phyloP scores from a whole-genome alignment of 2,113 vertebrate species.

The Cephalopterus ornatus region DNA sequence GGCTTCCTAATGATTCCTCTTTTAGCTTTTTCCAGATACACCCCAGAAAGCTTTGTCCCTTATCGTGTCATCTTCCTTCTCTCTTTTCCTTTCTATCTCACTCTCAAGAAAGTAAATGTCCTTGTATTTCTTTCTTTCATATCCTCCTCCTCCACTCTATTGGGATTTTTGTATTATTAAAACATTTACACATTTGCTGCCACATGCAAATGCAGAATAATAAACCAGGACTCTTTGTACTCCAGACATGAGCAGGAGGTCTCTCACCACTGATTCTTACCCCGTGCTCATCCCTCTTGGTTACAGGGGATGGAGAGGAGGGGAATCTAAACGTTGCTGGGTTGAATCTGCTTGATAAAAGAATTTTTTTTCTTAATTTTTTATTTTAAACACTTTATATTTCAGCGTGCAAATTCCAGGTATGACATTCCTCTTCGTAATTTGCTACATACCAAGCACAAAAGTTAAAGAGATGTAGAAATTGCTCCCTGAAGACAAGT shows the following conservation, averaged over 20 bases:
- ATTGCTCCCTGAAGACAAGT: conserved; percentile 25
- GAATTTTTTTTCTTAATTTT: neutral
- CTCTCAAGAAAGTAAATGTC: conserved; percentile 48
- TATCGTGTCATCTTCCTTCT: conserved; percentile 35
- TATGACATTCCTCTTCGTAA: conserved; percentile 35
- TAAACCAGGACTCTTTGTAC: conserved; percentile 31
- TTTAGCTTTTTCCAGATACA: conserved; percentile 66
- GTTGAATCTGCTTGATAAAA: neutral
- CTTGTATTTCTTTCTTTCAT: conserved; percentile 55
- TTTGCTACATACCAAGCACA: conserved; percentile 27
- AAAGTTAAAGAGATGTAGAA: neutral
- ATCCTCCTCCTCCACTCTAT: conserved; percentile 28
- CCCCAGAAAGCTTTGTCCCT: conserved; percentile 54
- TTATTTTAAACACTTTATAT: conserved; percentile 1
- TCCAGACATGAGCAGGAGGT: conserved; percentile 24
- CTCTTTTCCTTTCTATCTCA: conserved; percentile 13
- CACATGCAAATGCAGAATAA: conserved; percentile 45
- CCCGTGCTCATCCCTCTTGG: neutral
- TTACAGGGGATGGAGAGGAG: neutral
- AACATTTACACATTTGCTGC: conserved; percentile 59
- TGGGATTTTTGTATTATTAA: conserved; percentile 64
- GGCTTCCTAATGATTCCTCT: conserved; percentile 87
- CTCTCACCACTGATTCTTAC: conserved; percentile 45
- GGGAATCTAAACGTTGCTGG: neutral
- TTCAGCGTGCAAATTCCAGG: conserved; percentile 3